These are phyloP conservation scores for Phodopus roborovskii DNA, from an alignment of 2,113 vertebrate species.

Conservation along the genomic window DNA sequence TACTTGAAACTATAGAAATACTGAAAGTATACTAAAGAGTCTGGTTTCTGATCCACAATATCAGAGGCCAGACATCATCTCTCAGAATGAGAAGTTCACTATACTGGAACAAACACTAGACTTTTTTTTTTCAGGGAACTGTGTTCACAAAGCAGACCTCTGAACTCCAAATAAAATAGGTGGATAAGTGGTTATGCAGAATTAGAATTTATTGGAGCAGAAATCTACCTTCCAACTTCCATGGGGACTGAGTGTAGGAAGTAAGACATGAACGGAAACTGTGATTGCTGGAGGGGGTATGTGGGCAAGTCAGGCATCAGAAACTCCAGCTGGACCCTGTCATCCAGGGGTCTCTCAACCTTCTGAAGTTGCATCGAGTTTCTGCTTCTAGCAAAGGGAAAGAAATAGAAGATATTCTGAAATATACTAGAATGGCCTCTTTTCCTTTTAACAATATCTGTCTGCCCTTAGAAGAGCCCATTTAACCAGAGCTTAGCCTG, in stretches of 20 bases:
- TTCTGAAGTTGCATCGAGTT: not conserved
- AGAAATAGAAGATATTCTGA: not conserved
- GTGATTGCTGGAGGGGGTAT: not conserved
- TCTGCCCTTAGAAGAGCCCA: not conserved
- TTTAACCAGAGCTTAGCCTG: not conserved
- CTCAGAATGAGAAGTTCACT: not conserved
- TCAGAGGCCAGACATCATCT: not conserved
- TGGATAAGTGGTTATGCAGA: not conserved
- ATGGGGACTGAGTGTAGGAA: not conserved
- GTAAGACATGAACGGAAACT: not conserved
- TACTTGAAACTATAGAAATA: not conserved
- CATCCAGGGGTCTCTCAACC: rapidly evolving
- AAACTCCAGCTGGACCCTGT: not conserved
- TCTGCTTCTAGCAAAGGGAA: not conserved
- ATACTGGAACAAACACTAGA: not conserved
- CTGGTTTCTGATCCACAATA: not conserved
- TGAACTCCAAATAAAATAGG: not conserved
- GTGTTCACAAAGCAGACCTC: not conserved
- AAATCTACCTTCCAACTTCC: not conserved
- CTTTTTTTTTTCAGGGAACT: not conserved
- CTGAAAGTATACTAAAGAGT: not conserved
- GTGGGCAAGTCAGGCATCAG: not conserved
- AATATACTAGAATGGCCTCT: not conserved
- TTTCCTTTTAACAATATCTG: not conserved
- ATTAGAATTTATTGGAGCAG: not conserved